Percentiles rank a stretch among this genome's conserved stretches.
Evolutionary conservation across 2,888 invertebrate species (phyloP).

Genomic region (Agriotes lineatus): DNA sequence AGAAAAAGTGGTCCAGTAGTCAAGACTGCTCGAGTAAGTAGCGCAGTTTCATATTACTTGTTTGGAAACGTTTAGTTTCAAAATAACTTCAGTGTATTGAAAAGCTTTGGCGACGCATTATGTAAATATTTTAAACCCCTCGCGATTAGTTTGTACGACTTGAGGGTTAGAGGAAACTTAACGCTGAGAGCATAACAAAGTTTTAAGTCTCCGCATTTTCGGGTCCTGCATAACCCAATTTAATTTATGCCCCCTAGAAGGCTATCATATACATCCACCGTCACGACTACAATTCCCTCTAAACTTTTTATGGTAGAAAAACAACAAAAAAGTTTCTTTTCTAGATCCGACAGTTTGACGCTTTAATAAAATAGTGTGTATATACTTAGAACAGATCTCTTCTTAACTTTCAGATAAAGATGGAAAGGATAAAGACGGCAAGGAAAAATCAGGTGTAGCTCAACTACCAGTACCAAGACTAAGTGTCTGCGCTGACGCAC

Average conservation of each 20-base stretch:
- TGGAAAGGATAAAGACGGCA: slow-evolving; percentile 82
- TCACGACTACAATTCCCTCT: neutral
- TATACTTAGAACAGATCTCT: slow-evolving; percentile 30
- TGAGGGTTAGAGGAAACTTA: slow-evolving; percentile 10
- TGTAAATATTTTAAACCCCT: slow-evolving; percentile 14
- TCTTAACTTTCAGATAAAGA: slow-evolving; percentile 77
- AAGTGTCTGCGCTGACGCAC: slow-evolving; percentile 93
- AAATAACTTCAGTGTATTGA: slow-evolving; percentile 56
- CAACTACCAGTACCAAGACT: slow-evolving; percentile 88
- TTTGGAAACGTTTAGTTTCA: neutral
- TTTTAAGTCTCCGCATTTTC: slow-evolving; percentile 16
- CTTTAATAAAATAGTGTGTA: neutral
- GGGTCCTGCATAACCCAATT: neutral
- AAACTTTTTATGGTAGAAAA: too few relatives aligned
- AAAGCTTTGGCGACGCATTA: neutral
- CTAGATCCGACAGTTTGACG: neutral
- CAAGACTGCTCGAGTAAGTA: slow-evolving; percentile 91
- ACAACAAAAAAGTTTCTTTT: neutral
- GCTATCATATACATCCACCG: neutral
- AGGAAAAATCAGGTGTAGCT: slow-evolving; percentile 79
- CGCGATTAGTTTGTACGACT: slow-evolving; percentile 9
- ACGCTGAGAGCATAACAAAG: slow-evolving; percentile 10
- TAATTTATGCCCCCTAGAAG: slow-evolving; percentile 9
- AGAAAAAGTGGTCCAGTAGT: slow-evolving; percentile 89
- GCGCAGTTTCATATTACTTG: neutral